A percentile compares a stretch with the other conserved stretches of the same genome.
Conservation (phyloP, 1,140 invertebrate genomes). For the Wasmannia auropunctata region DNA sequence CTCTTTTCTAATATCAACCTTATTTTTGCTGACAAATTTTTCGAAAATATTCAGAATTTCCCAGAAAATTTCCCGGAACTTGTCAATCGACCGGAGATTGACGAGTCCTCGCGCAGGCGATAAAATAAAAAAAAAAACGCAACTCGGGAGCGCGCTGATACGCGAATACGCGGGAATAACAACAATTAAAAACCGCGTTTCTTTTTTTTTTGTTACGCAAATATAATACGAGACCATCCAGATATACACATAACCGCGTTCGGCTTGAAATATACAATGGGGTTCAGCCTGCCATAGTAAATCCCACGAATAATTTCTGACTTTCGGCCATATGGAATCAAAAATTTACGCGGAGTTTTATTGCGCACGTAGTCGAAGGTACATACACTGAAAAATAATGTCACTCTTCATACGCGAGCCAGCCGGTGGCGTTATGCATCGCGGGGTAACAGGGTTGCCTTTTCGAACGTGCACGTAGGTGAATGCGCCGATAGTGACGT, state of each 20-base stretch:
- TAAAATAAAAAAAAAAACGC: neutral
- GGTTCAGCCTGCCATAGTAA: neutral
- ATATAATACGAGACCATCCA: neutral
- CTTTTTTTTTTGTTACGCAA: neutral
- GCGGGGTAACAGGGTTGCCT: constrained; percentile 44
- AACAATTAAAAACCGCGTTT: neutral
- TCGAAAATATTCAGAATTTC: too few relatives aligned
- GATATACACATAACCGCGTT: neutral
- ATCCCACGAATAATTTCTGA: constrained; percentile 27
- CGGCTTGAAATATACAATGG: neutral
- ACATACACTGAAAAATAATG: constrained; percentile 34
- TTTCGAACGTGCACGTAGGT: constrained; percentile 42
- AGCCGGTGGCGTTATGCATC: constrained; percentile 33
- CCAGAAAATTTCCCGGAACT: neutral
- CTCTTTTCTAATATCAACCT: neutral
- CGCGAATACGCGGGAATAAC: neutral
- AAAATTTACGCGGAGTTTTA: constrained; percentile 36
- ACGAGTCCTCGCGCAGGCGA: too few relatives aligned
- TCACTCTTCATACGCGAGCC: constrained; percentile 39
- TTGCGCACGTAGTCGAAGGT: constrained; percentile 3
- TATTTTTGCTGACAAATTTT: neutral
- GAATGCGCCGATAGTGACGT: constrained; percentile 25
- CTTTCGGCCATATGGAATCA: neutral
- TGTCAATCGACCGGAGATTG: neutral
- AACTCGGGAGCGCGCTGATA: neutral